phyloP scores from a whole-genome alignment of 2,113 vertebrate species.

The human region GRCh38 chr7:7792001-7792500 shows the following conservation, averaged over 20 bases:
- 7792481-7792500: not conserved
- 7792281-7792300: not conserved
- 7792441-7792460: not conserved
- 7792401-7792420: not conserved
- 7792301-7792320: not conserved
- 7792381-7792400: not conserved
- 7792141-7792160: not conserved
- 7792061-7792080: not conserved
- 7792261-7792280: not conserved
- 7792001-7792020: not conserved
- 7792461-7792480: not conserved
- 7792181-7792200: constrained; percentile 38
- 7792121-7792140: not conserved
- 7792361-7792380: not conserved
- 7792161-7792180: not conserved
- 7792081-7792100: not conserved
- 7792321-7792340: not conserved
- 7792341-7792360: not conserved
- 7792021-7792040: not conserved
- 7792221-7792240: not conserved
- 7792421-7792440: not conserved
- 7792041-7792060: not conserved
- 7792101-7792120: not conserved
- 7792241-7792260: not conserved
- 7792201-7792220: not conserved